Conservation (phyloP, 2,113 vertebrate genomes). For the Atlantisia rogersi region DNA sequence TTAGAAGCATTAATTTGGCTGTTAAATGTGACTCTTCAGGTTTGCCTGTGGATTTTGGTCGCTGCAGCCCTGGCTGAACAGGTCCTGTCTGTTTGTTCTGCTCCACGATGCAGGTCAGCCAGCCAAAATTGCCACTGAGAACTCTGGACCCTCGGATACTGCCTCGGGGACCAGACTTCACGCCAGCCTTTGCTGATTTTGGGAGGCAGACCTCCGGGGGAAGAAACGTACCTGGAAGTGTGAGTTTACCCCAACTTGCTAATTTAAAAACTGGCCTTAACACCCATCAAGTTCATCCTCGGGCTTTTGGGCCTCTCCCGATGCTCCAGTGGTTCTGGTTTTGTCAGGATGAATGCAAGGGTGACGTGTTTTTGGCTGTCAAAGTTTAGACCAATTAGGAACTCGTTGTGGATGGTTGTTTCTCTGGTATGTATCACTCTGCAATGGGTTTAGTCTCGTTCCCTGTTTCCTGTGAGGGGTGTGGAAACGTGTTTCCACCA, state of each 20-base stretch:
- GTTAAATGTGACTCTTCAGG: fast-evolving
- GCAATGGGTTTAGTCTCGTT: background rate
- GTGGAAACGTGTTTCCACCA: background rate
- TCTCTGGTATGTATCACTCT: background rate
- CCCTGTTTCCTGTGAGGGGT: background rate
- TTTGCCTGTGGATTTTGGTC: background rate
- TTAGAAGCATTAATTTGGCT: background rate
- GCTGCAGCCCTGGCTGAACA: background rate
- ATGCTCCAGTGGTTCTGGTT: background rate
- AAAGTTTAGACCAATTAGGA: background rate
- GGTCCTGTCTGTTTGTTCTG: background rate
- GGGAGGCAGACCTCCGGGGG: slow-evolving; percentile 87
- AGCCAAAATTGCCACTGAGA: slow-evolving; percentile 88
- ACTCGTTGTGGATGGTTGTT: background rate
- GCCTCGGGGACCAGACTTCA: slow-evolving; percentile 95
- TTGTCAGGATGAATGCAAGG: background rate
- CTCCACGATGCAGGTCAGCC: slow-evolving; percentile 85
- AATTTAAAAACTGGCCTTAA: background rate
- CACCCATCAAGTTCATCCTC: background rate
- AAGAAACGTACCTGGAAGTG: slow-evolving; percentile 89
- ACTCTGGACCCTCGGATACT: slow-evolving; percentile 88
- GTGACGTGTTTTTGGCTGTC: background rate
- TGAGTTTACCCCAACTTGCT: slow-evolving; percentile 54
- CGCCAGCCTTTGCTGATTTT: slow-evolving; percentile 96
- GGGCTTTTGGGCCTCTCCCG: background rate